phyloP scores from a whole-genome alignment of 1,140 invertebrate species.

The Drosophila bocqueti region DNA sequence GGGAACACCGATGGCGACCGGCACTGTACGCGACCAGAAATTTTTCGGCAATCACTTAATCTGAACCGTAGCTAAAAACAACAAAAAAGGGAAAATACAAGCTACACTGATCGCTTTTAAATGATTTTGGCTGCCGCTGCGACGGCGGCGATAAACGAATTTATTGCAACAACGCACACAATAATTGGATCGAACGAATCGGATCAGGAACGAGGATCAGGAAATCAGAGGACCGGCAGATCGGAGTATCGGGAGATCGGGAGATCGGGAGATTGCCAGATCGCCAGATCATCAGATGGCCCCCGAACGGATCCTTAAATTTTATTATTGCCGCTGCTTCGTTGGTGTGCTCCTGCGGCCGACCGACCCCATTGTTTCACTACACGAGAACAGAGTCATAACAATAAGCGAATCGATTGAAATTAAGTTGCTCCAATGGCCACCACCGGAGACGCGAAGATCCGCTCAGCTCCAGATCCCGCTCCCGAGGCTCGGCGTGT shows the following conservation, averaged over 20 bases:
- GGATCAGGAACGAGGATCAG: slow-evolving; percentile 8
- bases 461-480: background rate
- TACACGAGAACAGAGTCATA: slow-evolving; percentile 59
- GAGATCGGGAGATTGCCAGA: slow-evolving; percentile 1
- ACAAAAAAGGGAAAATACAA: slow-evolving; percentile 9
- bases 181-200: slow-evolving; percentile 71
- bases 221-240: slow-evolving; percentile 2
- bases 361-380: slow-evolving; percentile 41
- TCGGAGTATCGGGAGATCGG: slow-evolving; percentile 3
- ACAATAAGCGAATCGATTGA: slow-evolving; percentile 77
- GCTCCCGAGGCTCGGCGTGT: slow-evolving; percentile 15
- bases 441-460: slow-evolving; percentile 47
- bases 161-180: slow-evolving; percentile 83
- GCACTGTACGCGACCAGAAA: slow-evolving; percentile 23
- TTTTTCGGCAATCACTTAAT: slow-evolving; percentile 58
- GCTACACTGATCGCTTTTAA: slow-evolving; percentile 75
- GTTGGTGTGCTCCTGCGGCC: slow-evolving; percentile 62
- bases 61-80: slow-evolving; percentile 23
- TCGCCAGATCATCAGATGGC: slow-evolving; percentile 36
- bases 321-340: slow-evolving; percentile 70
- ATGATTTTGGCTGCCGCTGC: slow-evolving; percentile 76
- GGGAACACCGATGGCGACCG: background rate
- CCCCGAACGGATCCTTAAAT: slow-evolving; percentile 66
- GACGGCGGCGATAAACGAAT: slow-evolving; percentile 80
- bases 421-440: slow-evolving; percentile 75